A percentile compares a stretch with the other conserved stretches of the same genome.
These are phyloP conservation scores for Camponotus floridanus DNA, from an alignment of 1,140 invertebrate genomes.

Conservation along the genomic window DNA sequence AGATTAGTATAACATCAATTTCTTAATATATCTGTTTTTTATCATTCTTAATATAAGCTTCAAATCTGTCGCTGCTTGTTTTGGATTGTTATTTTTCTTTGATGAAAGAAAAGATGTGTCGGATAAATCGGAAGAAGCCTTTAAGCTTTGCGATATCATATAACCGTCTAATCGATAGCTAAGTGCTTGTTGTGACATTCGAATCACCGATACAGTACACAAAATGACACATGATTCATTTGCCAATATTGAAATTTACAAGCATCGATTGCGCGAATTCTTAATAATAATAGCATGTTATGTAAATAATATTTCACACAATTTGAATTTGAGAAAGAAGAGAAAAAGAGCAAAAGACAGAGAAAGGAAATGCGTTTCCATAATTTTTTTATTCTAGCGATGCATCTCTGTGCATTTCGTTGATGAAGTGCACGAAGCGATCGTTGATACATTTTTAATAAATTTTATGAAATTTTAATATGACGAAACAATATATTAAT, in stretches of 20 bases:
- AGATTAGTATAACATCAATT: background rate
- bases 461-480: constrained; percentile 22
- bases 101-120: background rate
- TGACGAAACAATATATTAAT: background rate
- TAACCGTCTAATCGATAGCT: constrained; percentile 66
- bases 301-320: constrained; percentile 32
- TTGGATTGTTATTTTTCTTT: constrained; percentile 1
- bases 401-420: constrained; percentile 16
- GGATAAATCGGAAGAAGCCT: constrained; percentile 30
- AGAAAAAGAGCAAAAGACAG: constrained; percentile 26
- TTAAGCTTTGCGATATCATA: constrained; percentile 46
- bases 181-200: constrained; percentile 45
- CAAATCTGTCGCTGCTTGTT: background rate
- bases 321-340: constrained; percentile 24
- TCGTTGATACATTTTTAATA: constrained; percentile 23
- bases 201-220: constrained; percentile 43
- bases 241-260: constrained; percentile 11
- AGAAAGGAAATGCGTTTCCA: background rate
- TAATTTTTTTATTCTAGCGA: constrained; percentile 1
- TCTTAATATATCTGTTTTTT: background rate
- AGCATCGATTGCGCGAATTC: constrained; percentile 29
- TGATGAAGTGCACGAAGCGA: constrained; percentile 8
- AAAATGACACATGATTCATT: constrained; percentile 18
- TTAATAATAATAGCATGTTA: constrained; percentile 3
- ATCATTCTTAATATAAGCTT: background rate